Evolutionary conservation across 2,888 invertebrate genomes (phyloP), one percentile per base, ranked within the genome.

Genomic region (Drosophila rubida): DNA sequence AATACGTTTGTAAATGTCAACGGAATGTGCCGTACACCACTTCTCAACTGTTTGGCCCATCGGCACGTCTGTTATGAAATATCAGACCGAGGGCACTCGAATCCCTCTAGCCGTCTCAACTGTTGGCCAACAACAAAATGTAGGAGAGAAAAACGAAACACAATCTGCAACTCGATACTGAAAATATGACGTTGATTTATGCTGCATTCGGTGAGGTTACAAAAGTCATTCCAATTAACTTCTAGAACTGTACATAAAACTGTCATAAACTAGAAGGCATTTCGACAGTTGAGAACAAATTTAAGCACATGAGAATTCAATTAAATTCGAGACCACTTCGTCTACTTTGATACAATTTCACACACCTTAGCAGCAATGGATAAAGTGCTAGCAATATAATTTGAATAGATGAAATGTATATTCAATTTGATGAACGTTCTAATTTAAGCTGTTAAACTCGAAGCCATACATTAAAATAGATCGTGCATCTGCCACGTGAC

Each of bases 1-100:
- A 79, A 77, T 79, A 59, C 75, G 53, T 80, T 80, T 74, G 78
- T 67, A 65, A 75, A 75, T 75, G 77, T 62, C 80, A 65, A 44
- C 62, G 57, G 57, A 63, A 53, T 53, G 54, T 61, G 50, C 16
- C 42, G 13, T 46, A 11, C 37, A 45, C 8, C 27, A 42, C 22
- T 11, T 35, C 45, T 45, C 45, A 30, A 16, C 60, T 35, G 39
- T 19, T 13, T 35, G 16, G 30, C 32, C 27, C 35, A 35, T 32
- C 59, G 19, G 30, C 54, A 62, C n/a, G 48, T 46, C 25, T 27
- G 7, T 41, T 49, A 27, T 37, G 49, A 59, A 69, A 64, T 44
- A 13, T 13, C 25, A 16, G 13, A 27, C 9, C 39, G 11, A 64
- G 25, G 27, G 25, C 13, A 39, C 44, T 44, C 23, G 49, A 30